Conservation (phyloP, 2,113 vertebrate species). For the Chionis minor region DNA sequence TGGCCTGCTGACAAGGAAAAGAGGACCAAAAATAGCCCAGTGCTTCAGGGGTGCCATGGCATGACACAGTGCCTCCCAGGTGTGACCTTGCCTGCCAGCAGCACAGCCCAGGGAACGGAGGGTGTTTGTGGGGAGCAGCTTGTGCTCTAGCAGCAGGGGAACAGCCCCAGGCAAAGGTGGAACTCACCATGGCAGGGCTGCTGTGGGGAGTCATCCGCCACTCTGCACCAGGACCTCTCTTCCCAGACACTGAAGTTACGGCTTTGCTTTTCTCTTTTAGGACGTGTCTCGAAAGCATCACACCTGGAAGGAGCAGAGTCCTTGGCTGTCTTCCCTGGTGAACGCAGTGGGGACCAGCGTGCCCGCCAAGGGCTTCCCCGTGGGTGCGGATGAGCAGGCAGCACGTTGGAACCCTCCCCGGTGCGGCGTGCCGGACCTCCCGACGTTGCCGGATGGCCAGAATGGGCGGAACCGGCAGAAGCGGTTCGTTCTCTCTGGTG, state of each 20-base stretch:
- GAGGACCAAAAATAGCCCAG: neutral
- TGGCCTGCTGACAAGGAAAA: conserved; percentile 4
- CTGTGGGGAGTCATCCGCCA: neutral
- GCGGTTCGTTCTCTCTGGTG: conserved; percentile 85
- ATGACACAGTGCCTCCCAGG: neutral
- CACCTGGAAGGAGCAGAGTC: conserved; percentile 61
- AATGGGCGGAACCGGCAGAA: conserved; percentile 78
- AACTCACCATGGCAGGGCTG: neutral
- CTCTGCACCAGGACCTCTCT: neutral
- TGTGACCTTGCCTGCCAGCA: neutral
- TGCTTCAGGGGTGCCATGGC: neutral
- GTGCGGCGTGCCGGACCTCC: conserved; percentile 86
- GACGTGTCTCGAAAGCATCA: conserved; percentile 36
- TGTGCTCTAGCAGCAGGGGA: neutral
- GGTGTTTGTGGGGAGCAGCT: neutral
- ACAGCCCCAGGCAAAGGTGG: neutral
- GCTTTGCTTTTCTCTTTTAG: conserved; percentile 10
- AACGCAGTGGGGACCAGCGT: neutral
- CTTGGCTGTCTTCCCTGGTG: conserved; percentile 29
- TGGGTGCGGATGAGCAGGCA: fast-evolving
- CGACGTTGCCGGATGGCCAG: neutral
- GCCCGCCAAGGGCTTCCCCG: conserved; percentile 35
- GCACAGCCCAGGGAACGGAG: neutral
- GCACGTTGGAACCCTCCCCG: conserved; percentile 73
- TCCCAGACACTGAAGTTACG: fast-evolving